Base-by-base conservation (phyloP, 2,888 invertebrate genomes). In the Ceriagrion tenellum region DNA sequence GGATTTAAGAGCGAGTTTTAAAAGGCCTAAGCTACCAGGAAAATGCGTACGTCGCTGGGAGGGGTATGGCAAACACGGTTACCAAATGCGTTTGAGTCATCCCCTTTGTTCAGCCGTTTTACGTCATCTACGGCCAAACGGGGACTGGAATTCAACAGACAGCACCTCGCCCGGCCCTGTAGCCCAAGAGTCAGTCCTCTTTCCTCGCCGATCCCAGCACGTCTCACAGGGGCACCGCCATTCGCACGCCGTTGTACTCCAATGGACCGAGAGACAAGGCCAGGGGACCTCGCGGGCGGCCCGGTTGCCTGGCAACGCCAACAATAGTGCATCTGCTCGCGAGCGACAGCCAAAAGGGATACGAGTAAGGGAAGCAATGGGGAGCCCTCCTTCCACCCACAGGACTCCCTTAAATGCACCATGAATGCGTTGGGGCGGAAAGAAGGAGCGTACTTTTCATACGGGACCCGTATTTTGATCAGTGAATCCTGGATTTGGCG, bases 61-160 rank as follows among this genome's bases (percentile, higher is more conserved):
- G 3, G 69, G 4, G 26, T 69, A 69, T 30, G 63, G 91, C 63
- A 74, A 93, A 93, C 93, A 74, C 47, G 74, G 93, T 74, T 74
- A 74, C 63, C 93, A 74, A 93, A 69, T 93, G 69, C 74, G 74
- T 55, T 35, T 47, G 69, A 40, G 63, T 93, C 59, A 47, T 69
- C 69, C 35, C 93, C n/a, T 59, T 93, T 74, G 93, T 93, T 93
- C 93, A 13, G 47, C 69, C 16, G 69, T 47, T 40, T 74, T 18
- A 40, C 93, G 93, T 74, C 93, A 93, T 55, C 93, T 55, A 74
- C 74, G 23, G 93, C 69, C 69, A 93, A 93, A 93, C 69, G 8
- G 93, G 93, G 93, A 74, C 40, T 69, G 63, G 69, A 56, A 93
- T 47, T 26, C 35, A 35, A 35, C 30, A 6, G 26, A 81, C 81